Base-by-base conservation (phyloP, 2,113 vertebrate species). In the Empidonax alnorum region DNA sequence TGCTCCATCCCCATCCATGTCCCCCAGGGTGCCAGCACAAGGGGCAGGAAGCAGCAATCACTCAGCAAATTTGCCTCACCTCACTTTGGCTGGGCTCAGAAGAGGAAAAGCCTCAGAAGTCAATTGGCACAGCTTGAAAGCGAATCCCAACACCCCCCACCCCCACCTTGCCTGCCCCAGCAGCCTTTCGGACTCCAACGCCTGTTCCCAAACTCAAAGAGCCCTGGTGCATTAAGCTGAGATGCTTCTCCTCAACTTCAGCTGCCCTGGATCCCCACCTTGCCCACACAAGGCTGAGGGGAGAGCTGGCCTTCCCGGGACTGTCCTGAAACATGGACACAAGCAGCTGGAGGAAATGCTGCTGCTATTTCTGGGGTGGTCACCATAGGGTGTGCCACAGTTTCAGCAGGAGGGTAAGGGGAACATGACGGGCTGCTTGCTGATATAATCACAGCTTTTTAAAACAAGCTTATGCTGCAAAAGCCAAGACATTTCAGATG, bases 51-150 rank as follows among this genome's bases (percentile, higher is more conserved):
- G 82, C 19, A 94, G 74, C 50, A 62, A 14, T 39, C 0, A 0
- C 56, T 84, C 47, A 49, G 65, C 37, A 73, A 55, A 74, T 59
- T 83, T 83, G 35, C 46, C 63, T 87, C 4, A 2, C 27, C 37
- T 92, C 4, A 0, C 76, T 84, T 82, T 2, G 9, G 35, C 63
- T 67, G 52, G 52, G 22, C 24, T 92, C 10, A 14, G 21, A 37
- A 65, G 25, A 74, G 47, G 30, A 92, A 83, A 81, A 94, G 47
- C 56, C 49, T 90, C 56, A 89, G 61, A 93, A 95, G 47, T 63
- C 53, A 90, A 74, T 12, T 75, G 56, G 55, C 80, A 88, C 41
- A 84, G 39, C 59, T 93, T 94, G 92, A 94, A 86, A 94, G 82
- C 31, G 94, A 90, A 78, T 62, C 61, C 41, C n/a, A 61, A 6